Evolutionary conservation across 2,888 invertebrate genomes (phyloP).

Genomic region (Mythimna impura): DNA sequence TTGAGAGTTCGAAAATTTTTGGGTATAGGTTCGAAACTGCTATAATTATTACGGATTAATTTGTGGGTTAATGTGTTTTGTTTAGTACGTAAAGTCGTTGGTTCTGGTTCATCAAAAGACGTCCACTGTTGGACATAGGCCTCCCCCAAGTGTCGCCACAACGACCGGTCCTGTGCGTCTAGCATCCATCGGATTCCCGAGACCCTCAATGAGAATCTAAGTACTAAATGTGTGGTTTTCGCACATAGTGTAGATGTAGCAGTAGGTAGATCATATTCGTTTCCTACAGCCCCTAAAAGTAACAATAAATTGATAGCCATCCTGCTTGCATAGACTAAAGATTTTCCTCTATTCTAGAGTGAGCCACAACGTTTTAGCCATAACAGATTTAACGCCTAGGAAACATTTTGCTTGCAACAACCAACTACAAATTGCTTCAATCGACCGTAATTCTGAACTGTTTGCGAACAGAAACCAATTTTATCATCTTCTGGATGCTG

Average conservation of each 20-base stretch:
- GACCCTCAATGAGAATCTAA: no score
- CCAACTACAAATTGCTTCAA: conserved; percentile 11
- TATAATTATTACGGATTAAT: conserved; percentile 25
- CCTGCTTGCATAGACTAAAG: background rate
- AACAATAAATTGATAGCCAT: no score
- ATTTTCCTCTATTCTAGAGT: background rate
- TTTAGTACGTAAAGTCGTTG: no score
- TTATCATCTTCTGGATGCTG: background rate
- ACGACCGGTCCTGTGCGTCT: no score
- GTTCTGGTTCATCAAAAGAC: background rate
- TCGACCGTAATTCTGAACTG: conserved; percentile 16
- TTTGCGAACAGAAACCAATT: conserved; percentile 9
- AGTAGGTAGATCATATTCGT: no score
- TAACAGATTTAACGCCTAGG: background rate
- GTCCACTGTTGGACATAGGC: no score
- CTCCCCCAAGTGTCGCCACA: no score
- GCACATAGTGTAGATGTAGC: no score
- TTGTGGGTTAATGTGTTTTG: background rate
- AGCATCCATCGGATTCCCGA: no score
- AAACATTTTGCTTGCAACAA: conserved; percentile 23
- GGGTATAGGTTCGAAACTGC: conserved; percentile 3
- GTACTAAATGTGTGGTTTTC: no score
- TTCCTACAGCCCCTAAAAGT: no score
- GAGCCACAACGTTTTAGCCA: background rate
- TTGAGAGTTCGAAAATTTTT: conserved; percentile 31